Evolutionary conservation across 23 tunicate species (phyloP), one percentile per base, ranked within the genome.

Genomic region (Clavelina lepadiformis): DNA sequence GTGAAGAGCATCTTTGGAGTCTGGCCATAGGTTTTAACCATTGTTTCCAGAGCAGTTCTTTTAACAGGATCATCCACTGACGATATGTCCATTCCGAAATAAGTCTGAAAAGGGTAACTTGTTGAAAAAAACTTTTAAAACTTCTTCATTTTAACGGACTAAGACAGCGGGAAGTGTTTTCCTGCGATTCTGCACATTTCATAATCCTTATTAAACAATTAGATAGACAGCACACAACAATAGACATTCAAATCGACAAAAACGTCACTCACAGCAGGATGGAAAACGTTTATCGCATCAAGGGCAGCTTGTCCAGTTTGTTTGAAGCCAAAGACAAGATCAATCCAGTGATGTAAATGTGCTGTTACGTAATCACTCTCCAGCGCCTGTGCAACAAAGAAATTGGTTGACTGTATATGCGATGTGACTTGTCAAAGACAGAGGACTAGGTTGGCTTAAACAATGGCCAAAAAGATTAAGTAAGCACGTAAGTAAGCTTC

Each of bases 11-110:
- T 74, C 53, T 83, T 91, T 20, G 98, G 98, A 45, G 98, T 91
- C 65, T 91, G 98, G 50, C 98, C 98, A 67, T 91, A 91, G 1
- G 98, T 91, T 57, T 91, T 91, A 54, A 91, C 81, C 98, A 91
- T 91, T n/a, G 98, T 91, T 69, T 91, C 93, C 51, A 91, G 62
- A 7, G 98, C 98, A 31, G 56, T 78, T 5, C 98, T 71, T 62
- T 83, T 83, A 31, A 91, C 86, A 0, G 98, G 93, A 37, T 91
- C 98, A 21, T 71, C 81, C 20, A 76, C 86, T 19, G 85, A 67
- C 1, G 77, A 46, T 8, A 74, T 46, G 64, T 91, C 93, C 80
- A 78, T 71, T 1, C 98, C 98, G 58, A 91, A 91, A 58, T 93
- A 93, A 11, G 94, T 84, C 92, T 86, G 64, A 33, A 72, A 59